A percentile compares a stretch with the other conserved stretches of the same genome.
phyloP scores from a whole-genome alignment of 1,140 invertebrate genomes.

The Phymastichus coffea region DNA sequence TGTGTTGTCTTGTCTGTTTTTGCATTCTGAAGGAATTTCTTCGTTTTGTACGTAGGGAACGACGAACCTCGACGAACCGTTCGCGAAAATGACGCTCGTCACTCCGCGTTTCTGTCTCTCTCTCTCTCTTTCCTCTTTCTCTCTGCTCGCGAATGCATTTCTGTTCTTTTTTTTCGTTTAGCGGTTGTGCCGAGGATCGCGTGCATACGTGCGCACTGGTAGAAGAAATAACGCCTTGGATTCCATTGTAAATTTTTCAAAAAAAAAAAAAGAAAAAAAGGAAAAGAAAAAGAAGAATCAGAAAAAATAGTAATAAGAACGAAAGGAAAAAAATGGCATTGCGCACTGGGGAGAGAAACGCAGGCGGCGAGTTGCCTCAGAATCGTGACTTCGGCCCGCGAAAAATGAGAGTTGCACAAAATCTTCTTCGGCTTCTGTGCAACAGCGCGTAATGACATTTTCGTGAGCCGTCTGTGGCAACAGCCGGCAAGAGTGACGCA shows the following conservation, averaged over 20 bases:
- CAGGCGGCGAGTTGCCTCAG: background rate
- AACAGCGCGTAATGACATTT: conserved; percentile 50
- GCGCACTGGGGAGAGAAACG: background rate
- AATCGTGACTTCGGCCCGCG: background rate
- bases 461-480: conserved; percentile 46
- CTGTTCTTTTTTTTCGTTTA: no score
- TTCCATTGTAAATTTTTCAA: background rate
- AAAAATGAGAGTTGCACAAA: conserved; percentile 36
- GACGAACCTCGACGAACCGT: conserved; percentile 8
- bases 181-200: background rate
- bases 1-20: no score
- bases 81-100: background rate
- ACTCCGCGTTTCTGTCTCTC: background rate
- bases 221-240: no score
- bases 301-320: background rate
- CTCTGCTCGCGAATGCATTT: no score
- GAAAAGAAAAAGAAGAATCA: no score
- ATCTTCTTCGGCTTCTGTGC: conserved; percentile 35
- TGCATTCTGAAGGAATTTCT: conserved; percentile 3
- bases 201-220: no score
- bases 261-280: no score
- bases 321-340: background rate
- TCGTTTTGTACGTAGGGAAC: background rate
- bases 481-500: conserved; percentile 28
- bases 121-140: background rate